Percentiles rank a stretch among this genome's conserved stretches.
These are phyloP conservation scores for Mythimna vitellina DNA, from an alignment of 2,888 invertebrate genomes.

Conservation along the genomic window DNA sequence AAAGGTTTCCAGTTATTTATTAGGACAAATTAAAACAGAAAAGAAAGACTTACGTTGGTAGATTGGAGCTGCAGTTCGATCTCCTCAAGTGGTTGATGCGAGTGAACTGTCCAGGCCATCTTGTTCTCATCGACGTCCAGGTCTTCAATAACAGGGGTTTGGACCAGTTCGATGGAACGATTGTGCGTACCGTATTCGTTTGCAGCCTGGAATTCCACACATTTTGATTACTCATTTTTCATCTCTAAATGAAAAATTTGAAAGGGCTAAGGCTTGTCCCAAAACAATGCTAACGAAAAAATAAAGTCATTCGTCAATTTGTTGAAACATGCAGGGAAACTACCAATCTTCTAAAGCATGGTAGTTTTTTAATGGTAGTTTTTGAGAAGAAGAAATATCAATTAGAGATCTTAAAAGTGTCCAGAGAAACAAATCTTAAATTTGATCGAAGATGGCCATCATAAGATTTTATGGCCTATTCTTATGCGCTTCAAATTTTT, in stretches of 20 bases:
- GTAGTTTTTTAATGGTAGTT: no score
- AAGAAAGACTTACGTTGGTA: slow-evolving; percentile 64
- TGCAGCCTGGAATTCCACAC: slow-evolving; percentile 76
- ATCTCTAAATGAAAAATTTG: not conserved
- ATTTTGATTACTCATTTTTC: not conserved
- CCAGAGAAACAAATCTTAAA: no score
- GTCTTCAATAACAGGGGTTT: slow-evolving; percentile 79
- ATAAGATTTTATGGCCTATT: no score
- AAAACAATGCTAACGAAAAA: not conserved
- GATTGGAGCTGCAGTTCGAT: slow-evolving; percentile 76
- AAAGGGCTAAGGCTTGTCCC: not conserved
- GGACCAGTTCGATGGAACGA: slow-evolving; percentile 81
- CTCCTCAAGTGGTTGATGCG: slow-evolving; percentile 78
- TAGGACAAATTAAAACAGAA: no score
- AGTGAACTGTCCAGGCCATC: slow-evolving; percentile 78
- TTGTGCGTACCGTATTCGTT: slow-evolving; percentile 81
- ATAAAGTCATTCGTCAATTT: not conserved
- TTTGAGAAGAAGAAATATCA: no score
- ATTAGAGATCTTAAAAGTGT: no score
- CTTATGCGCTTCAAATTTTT: no score
- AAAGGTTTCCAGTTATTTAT: no score
- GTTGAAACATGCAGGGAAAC: not conserved
- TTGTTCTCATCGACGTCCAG: slow-evolving; percentile 73
- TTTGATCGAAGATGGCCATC: no score
- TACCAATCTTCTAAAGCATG: no score